A percentile compares a stretch with the other conserved stretches of the same genome.
Conservation (phyloP, 2,113 vertebrate species). For the Nerophis ophidion region DNA sequence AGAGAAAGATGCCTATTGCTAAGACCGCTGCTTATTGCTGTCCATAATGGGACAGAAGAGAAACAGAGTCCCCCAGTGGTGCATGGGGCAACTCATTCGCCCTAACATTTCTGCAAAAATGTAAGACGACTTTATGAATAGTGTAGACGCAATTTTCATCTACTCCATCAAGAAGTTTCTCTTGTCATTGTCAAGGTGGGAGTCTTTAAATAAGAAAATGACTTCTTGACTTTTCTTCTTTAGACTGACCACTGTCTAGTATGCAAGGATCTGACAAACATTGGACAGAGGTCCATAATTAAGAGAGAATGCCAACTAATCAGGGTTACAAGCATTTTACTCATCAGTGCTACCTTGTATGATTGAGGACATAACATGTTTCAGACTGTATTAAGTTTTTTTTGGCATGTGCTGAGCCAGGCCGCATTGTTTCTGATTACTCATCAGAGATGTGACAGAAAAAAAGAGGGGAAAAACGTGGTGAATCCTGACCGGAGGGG, state of each 20-base stretch:
- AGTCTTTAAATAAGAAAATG: slow-evolving; percentile 34
- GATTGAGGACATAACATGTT: slow-evolving; percentile 32
- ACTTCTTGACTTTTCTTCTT: slow-evolving; percentile 40
- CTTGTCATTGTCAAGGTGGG: slow-evolving; percentile 54
- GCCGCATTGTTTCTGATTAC: slow-evolving; percentile 44
- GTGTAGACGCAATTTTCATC: slow-evolving; percentile 53
- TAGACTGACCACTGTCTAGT: slow-evolving; percentile 28
- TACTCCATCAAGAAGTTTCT: slow-evolving; percentile 28
- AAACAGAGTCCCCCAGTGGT: background rate
- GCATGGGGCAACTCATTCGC: slow-evolving; percentile 66
- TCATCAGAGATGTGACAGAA: slow-evolving; percentile 46
- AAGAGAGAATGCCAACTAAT: slow-evolving; percentile 6
- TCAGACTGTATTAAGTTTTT: slow-evolving; percentile 30
- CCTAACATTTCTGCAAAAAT: slow-evolving; percentile 69
- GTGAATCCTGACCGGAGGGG: slow-evolving; percentile 4
- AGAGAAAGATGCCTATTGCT: background rate
- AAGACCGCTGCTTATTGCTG: background rate
- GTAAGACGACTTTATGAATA: slow-evolving; percentile 69
- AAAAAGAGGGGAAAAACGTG: slow-evolving; percentile 1
- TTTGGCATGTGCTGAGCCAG: slow-evolving; percentile 49
- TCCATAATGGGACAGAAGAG: slow-evolving; percentile 7
- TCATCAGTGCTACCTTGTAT: slow-evolving; percentile 13
- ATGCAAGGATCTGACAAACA: slow-evolving; percentile 1
- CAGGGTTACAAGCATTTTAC: slow-evolving; percentile 23
- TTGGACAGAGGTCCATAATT: slow-evolving; percentile 29